These are phyloP conservation scores for Oceanodroma tethys DNA, from an alignment of 2,113 vertebrate species.

Conservation along the genomic window DNA sequence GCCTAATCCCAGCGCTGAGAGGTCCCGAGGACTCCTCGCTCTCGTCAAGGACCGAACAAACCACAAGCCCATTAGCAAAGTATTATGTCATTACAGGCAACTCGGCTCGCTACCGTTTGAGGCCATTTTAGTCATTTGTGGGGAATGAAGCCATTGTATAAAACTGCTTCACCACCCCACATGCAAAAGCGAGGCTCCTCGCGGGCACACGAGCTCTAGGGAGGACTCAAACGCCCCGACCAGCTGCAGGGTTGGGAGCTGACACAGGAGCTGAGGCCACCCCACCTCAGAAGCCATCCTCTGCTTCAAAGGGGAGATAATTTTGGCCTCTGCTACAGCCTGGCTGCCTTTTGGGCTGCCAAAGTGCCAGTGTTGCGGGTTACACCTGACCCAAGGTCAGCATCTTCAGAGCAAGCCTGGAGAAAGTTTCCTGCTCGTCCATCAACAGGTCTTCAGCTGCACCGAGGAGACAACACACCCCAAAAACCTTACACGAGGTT, in stretches of 20 bases:
- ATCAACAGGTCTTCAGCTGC: not conserved
- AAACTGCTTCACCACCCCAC: not conserved
- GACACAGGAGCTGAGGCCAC: not conserved
- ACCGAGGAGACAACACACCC: rapidly evolving
- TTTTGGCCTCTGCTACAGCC: not conserved
- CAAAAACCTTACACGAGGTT: rapidly evolving
- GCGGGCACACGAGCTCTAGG: rapidly evolving
- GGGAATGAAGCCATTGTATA: not conserved
- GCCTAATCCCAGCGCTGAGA: not conserved
- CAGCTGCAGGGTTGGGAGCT: not conserved
- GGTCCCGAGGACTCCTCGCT: not conserved
- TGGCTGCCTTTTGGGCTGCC: not conserved
- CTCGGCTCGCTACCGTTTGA: not conserved
- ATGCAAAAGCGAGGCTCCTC: not conserved
- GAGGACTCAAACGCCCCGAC: not conserved
- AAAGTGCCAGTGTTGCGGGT: rapidly evolving
- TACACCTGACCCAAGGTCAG: not conserved
- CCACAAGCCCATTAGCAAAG: slow-evolving; percentile 15
- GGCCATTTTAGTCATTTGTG: not conserved
- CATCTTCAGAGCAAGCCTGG: not conserved
- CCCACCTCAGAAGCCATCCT: not conserved
- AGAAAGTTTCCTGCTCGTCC: not conserved
- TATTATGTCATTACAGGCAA: not conserved
- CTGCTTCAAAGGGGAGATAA: not conserved
- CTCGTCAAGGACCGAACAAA: not conserved